These are phyloP conservation scores for Prochilodus magdalenae DNA, from an alignment of 2,113 vertebrate species.

Conservation along the genomic window DNA sequence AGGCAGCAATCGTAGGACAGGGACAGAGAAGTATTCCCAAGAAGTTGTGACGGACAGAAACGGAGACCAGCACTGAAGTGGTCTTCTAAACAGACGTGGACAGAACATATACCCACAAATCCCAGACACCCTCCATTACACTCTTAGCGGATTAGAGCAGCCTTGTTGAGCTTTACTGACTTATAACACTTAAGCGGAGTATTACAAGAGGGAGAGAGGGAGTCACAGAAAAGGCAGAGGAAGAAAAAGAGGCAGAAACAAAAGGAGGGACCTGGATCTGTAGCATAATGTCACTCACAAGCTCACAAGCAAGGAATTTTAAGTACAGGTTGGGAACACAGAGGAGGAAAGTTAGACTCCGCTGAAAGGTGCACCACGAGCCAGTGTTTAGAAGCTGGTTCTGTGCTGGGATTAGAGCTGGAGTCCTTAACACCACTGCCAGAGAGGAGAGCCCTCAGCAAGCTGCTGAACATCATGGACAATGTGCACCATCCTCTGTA, in stretches of 20 bases:
- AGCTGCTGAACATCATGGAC: no score
- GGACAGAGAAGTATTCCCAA: neutral
- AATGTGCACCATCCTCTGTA: no score
- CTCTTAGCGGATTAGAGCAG: slow-evolving; percentile 4
- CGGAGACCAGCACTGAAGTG: neutral
- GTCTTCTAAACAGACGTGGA: neutral
- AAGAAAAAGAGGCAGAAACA: neutral
- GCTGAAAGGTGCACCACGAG: no score
- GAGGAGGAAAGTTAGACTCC: neutral
- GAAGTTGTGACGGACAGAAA: neutral
- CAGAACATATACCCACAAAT: neutral
- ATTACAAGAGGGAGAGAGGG: slow-evolving; percentile 7
- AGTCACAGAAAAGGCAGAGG: neutral
- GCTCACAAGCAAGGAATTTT: neutral
- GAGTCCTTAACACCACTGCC: no score
- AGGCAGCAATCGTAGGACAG: neutral
- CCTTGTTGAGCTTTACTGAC: slow-evolving; percentile 2
- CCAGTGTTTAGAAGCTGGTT: no score
- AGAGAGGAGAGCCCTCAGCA: no score
- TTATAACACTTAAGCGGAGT: slow-evolving; percentile 4
- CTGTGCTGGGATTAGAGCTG: no score
- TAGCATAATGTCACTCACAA: neutral
- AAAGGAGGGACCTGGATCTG: neutral
- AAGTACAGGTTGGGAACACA: neutral
- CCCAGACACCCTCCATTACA: slow-evolving; percentile 9